These are phyloP conservation scores for Ochropleura leucogaster DNA, from an alignment of 2,888 invertebrate genomes.

Conservation along the genomic window DNA sequence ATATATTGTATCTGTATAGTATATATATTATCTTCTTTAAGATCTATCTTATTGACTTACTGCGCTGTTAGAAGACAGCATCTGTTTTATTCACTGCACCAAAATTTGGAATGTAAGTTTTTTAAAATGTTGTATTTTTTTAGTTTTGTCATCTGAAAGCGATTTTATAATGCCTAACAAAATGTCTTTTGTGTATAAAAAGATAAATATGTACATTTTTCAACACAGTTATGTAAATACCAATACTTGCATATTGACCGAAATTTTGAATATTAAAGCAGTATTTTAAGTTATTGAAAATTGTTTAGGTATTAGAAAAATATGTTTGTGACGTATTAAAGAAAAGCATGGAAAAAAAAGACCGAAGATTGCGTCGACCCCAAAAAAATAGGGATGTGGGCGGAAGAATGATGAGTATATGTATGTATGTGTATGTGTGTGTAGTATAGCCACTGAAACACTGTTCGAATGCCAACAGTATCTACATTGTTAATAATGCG, in stretches of 20 bases:
- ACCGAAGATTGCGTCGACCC: no score
- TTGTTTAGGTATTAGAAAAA: background rate
- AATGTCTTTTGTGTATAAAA: no score
- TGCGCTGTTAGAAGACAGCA: background rate
- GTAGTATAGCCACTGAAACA: background rate
- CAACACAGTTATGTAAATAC: background rate
- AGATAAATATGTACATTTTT: background rate
- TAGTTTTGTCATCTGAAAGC: background rate
- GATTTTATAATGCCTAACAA: no score
- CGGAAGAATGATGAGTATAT: background rate
- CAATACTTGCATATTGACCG: no score
- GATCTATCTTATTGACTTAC: background rate
- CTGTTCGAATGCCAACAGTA: background rate
- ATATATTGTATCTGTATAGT: conserved; percentile 11
- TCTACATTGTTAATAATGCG: background rate
- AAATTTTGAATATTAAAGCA: background rate
- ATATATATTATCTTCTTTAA: conserved; percentile 22
- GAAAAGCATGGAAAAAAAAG: no score
- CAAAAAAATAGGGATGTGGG: no score
- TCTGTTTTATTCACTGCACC: background rate
- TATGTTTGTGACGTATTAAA: no score
- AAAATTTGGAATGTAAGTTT: conserved; percentile 27
- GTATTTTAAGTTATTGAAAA: background rate
- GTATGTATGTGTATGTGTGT: background rate
- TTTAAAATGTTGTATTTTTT: background rate